Percentiles rank a stretch among this genome's conserved stretches.
Evolutionary conservation across 2,797 vertebrate genomes (phyloP).

Genomic region (Neopelma chrysocephalum): DNA sequence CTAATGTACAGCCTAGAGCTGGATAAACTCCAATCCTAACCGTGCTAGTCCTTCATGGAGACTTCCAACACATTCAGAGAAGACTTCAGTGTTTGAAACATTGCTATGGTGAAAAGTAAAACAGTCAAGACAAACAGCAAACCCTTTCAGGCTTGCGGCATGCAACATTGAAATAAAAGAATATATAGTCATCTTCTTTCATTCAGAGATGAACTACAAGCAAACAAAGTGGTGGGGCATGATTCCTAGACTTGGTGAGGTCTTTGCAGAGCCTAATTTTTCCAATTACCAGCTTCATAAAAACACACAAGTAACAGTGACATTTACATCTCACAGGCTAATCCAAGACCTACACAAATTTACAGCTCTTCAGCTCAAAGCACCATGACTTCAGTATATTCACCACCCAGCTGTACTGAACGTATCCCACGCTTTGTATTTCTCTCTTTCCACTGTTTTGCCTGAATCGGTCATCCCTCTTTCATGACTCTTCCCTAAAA

Average conservation of each 20-base stretch:
- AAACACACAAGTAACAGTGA: background rate
- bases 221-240: background rate
- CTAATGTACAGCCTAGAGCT: background rate
- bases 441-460: background rate
- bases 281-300: background rate
- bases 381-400: background rate
- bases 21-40: background rate
- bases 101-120: background rate
- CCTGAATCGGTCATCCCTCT: background rate
- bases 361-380: background rate
- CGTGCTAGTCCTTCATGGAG: background rate
- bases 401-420: background rate
- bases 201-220: background rate
- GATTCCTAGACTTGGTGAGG: background rate
- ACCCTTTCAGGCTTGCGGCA: background rate
- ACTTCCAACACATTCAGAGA: background rate
- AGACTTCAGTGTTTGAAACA: background rate
- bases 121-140: background rate
- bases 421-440: fast-evolving
- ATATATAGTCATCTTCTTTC: background rate
- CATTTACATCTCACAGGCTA: background rate
- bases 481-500: background rate
- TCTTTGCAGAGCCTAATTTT: background rate
- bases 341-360: background rate
- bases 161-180: background rate